Conservation (phyloP, 2,888 invertebrate genomes). For the Malthinus seriepunctatus region DNA sequence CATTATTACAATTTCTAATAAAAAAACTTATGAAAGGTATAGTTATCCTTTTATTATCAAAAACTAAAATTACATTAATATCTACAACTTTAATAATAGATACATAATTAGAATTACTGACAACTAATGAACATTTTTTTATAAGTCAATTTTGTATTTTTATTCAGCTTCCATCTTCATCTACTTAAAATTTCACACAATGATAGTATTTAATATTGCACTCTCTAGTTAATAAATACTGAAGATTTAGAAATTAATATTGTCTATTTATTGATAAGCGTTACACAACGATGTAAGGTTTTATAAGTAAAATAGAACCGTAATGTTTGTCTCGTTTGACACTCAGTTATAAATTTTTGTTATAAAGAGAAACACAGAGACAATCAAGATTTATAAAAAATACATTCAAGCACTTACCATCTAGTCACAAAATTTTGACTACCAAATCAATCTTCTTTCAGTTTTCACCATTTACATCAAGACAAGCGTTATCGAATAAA, state of each 20-base stretch:
- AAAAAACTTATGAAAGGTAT: too few species aligned
- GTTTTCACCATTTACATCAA: slow-evolving; percentile 47
- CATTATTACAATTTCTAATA: too few species aligned
- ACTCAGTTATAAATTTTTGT: slow-evolving; percentile 31
- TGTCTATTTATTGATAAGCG: not conserved
- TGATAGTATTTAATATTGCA: too few species aligned
- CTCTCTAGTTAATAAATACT: too few species aligned
- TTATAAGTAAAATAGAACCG: slow-evolving; percentile 19
- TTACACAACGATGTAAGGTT: not conserved
- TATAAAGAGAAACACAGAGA: slow-evolving; percentile 37
- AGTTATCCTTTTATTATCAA: too few species aligned
- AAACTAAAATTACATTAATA: too few species aligned
- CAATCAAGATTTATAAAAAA: slow-evolving; percentile 10
- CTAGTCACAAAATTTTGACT: slow-evolving; percentile 83
- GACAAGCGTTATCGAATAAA: too few species aligned
- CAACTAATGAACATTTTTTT: too few species aligned
- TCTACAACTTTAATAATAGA: too few species aligned
- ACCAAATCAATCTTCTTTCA: slow-evolving; percentile 62
- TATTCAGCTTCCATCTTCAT: slow-evolving; percentile 15
- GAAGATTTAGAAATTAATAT: not conserved
- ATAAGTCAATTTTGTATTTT: too few species aligned
- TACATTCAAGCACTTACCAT: slow-evolving; percentile 61
- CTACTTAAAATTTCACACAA: not conserved
- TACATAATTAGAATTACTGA: too few species aligned
- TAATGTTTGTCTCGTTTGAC: slow-evolving; percentile 36